Base-by-base conservation (phyloP, 2,113 vertebrate species). In the Xenus cinereus region DNA sequence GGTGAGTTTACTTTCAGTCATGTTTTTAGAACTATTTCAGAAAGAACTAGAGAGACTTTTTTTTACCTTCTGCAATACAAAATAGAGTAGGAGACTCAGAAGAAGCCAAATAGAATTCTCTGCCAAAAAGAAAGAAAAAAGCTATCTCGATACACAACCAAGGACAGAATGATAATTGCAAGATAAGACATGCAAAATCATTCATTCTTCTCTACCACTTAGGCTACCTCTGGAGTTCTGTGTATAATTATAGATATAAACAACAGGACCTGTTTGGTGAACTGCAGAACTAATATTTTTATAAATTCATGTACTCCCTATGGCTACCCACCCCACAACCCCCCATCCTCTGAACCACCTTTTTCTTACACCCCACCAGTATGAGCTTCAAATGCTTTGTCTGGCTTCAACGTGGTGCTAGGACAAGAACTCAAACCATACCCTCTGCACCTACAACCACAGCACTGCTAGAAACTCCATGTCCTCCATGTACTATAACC, bases 401-500 rank as follows among this genome's bases (percentile, higher is more conserved):
- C 46, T 75, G 35, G 18, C 10, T 74, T 18, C 27, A 76, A 20
- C 13, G 32, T 3, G 5, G 15, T 37, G 20, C 35, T 74, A n/a
- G 30, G 48, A 43, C 6, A 53, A 80, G 85, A 93, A 66, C 14
- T 10, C 60, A 78, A 85, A 66, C 13, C 35, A 9, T 7, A 26
- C 4, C 27, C 14, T 80, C 43, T 87, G 57, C 14, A 54, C 4
- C 32, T 35, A 68, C 53, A 74, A 13, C 8, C 12, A 64, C 73
- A n/a, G 5, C 16, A 6, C 9, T 41, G 7, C 33, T 41, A 23
- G 60, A 64, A 81, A 30, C 8, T 37, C 32, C n/a, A 10, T 14
- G 39, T 37, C 19, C 7, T 63, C 26, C 12, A 4, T 0, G 1
- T 5, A 15, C 22, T 30, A 2, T 14, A 46, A 43, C 28, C 12